Evolutionary conservation across 2,113 vertebrate species (phyloP).

Genomic region (Clarias gariepinus): DNA sequence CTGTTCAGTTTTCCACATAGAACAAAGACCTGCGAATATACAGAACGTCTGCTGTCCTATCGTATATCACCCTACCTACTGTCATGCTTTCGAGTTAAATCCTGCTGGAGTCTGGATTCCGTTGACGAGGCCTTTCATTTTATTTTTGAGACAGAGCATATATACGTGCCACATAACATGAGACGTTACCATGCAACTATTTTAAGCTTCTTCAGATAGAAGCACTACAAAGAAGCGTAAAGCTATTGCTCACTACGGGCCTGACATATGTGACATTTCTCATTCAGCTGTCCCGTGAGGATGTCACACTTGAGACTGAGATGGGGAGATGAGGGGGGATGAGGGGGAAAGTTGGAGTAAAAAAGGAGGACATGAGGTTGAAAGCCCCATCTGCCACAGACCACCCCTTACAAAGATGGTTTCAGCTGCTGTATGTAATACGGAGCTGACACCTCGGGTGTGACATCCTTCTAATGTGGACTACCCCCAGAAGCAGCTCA

Average conservation of each 20-base stretch:
- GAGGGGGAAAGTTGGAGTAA: not conserved
- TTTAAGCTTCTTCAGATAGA: slow-evolving; percentile 4
- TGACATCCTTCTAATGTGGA: slow-evolving; percentile 37
- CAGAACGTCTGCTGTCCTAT: not conserved
- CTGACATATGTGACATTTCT: slow-evolving; percentile 35
- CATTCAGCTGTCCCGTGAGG: slow-evolving; percentile 39
- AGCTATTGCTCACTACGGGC: not conserved
- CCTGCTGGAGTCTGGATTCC: not conserved
- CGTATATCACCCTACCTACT: not conserved
- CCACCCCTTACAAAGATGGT: slow-evolving; percentile 34
- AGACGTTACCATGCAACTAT: not conserved
- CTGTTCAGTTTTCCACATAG: not conserved
- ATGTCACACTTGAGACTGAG: slow-evolving; percentile 33
- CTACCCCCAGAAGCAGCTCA: not conserved
- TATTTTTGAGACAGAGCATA: not conserved
- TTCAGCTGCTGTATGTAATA: slow-evolving; percentile 41
- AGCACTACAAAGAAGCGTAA: slow-evolving; percentile 1
- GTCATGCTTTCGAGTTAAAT: not conserved
- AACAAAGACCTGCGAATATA: not conserved
- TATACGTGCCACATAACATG: not conserved
- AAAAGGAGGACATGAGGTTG: slow-evolving; percentile 20
- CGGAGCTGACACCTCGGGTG: slow-evolving; percentile 36
- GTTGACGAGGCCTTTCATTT: not conserved
- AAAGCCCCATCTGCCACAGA: slow-evolving; percentile 40
- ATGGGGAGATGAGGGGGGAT: not conserved